Evolutionary conservation across 2,888 invertebrate genomes (phyloP).

Genomic region (Acholoe squamosa): DNA sequence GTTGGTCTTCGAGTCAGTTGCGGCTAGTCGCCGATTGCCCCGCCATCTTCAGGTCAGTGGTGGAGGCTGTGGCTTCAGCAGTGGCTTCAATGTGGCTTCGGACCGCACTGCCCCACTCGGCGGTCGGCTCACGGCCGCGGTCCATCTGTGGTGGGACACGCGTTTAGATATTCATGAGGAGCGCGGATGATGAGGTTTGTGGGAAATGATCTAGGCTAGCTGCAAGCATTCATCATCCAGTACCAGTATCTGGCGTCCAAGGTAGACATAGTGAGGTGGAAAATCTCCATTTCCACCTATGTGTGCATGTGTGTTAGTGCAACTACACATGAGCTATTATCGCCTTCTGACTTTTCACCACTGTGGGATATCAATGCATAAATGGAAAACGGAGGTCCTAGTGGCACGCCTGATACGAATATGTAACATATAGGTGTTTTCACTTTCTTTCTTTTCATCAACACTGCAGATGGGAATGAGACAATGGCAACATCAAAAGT

Average conservation of each 20-base stretch:
- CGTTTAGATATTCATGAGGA: slow-evolving; percentile 55
- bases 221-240: slow-evolving; percentile 50
- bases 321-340: no score
- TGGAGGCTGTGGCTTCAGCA: slow-evolving; percentile 34
- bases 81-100: slow-evolving; percentile 58
- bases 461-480: not conserved
- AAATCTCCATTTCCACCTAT: no score
- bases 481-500: slow-evolving; percentile 2
- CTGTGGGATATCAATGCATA: no score
- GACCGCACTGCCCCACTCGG: slow-evolving; percentile 26
- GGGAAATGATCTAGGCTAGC: slow-evolving; percentile 59
- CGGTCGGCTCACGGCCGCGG: slow-evolving; percentile 55
- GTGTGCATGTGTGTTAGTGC: no score
- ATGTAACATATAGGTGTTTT: no score
- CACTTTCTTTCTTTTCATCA: no score
- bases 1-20: not conserved
- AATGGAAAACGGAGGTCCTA: no score
- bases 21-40: not conserved
- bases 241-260: not conserved
- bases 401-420: no score
- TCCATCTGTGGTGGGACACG: slow-evolving; percentile 54
- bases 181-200: slow-evolving; percentile 48
- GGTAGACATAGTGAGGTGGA: not conserved
- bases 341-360: no score
- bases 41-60: slow-evolving; percentile 35